Evolutionary conservation across 2,113 vertebrate species (phyloP), one percentile per base, ranked within the genome.

Genomic region (Cathartes aura): DNA sequence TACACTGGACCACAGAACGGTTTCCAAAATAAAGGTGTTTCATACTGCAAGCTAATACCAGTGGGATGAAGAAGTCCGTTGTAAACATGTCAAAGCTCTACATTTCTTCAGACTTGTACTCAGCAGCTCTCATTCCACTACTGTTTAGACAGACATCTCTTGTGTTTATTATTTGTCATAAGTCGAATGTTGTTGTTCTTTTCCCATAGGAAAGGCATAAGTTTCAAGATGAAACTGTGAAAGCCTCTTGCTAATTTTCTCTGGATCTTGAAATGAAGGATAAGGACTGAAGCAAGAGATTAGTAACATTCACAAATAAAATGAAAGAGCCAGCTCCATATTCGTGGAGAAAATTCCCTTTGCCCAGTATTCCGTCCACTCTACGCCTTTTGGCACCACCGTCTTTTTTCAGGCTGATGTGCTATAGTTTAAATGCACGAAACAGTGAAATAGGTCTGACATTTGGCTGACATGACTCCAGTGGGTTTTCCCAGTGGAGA

Each of bases 391-490:
- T 27, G 29, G 67, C 20, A 95, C 26, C 30, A 36, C 9, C 0
- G 0, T 15, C 42, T 42, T 56, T 88, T 79, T 75, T 79, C 53
- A 90, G 42, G 9, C 42, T 75, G 14, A 76, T 10, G 34, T 55
- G 40, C 21, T n/a, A 21, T 4, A 56, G 56, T 66, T 88, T 59
- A 92, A 93, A 60, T 18, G 11, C 27, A 64, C 9, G 12, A 53
- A 87, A 55, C 12, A 60, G 40, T 34, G 58, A 63, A 89, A 83
- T 15, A 95, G 38, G 12, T 72, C 67, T 83, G 66, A 60, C 47
- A 89, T 32, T 82, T 90, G 64, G 82, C 86, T 97, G 90, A 92
- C 53, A 74, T 75, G 71, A 95, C 97, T 96, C 90, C 89, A 82
- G 76, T 71, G 68, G 43, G 71, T 42, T 87, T 91, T 90, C 90